A percentile compares a stretch with the other conserved stretches of the same genome.
phyloP scores from a whole-genome alignment of 35 echinoderm and acorn worm species.

The Hemicentrotus pulcherrimus region DNA sequence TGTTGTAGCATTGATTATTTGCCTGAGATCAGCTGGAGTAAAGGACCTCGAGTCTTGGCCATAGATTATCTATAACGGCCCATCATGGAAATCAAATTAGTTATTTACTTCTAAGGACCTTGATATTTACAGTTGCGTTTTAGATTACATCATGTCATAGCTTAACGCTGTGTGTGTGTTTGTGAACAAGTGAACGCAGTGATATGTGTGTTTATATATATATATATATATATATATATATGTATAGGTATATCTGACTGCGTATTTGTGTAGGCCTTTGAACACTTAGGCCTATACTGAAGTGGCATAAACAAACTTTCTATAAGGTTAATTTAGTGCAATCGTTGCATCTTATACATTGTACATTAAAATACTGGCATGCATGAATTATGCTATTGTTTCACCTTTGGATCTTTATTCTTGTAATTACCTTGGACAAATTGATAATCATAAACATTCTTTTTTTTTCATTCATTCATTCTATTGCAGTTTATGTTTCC shows the following conservation, averaged over 20 bases:
- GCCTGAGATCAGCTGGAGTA: too few species aligned
- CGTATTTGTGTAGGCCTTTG: not conserved
- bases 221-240: too few species aligned
- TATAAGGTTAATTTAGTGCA: not conserved
- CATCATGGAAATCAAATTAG: conserved; percentile 19
- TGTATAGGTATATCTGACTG: too few species aligned
- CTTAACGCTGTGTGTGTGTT: not conserved
- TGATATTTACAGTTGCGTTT: conserved; percentile 6
- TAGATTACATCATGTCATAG: not conserved
- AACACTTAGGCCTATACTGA: not conserved
- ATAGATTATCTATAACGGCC: not conserved
- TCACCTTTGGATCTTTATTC: too few species aligned
- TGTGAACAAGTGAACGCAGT: not conserved
- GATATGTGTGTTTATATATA: too few species aligned
- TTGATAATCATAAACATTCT: too few species aligned
- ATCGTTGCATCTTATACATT: not conserved
- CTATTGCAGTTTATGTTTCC: too few species aligned
- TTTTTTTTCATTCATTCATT: too few species aligned
- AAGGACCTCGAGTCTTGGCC: not conserved
- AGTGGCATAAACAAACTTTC: not conserved
- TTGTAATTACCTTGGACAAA: too few species aligned
- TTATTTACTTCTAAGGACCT: conserved; percentile 13
- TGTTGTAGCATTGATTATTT: too few species aligned
- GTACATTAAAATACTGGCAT: too few species aligned
- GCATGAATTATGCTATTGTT: too few species aligned